Evolutionary conservation across 2,113 vertebrate genomes (phyloP).

Genomic region (Mixornis gularis): DNA sequence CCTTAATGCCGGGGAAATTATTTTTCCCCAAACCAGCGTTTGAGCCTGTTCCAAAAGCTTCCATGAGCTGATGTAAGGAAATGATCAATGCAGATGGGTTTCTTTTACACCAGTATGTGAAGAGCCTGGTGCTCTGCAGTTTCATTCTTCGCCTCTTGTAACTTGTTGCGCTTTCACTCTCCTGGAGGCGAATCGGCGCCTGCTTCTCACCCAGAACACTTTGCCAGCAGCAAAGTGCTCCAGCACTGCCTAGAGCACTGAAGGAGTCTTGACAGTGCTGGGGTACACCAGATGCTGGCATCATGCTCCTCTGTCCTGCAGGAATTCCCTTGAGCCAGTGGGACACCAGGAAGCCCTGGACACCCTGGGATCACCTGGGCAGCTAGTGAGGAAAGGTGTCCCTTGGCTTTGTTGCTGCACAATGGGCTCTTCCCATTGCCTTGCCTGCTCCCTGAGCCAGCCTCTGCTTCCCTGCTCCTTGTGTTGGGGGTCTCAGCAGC

Average conservation of each 20-base stretch:
- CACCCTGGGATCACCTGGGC: constrained; percentile 75
- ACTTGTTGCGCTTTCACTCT: not conserved
- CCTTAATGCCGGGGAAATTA: not conserved
- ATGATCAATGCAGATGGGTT: rapidly evolving
- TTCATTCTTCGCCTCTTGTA: not conserved
- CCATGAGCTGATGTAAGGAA: not conserved
- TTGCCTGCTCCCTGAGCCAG: not conserved
- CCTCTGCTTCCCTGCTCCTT: not conserved
- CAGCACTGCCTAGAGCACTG: not conserved
- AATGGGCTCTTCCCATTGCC: not conserved
- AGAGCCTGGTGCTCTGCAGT: not conserved
- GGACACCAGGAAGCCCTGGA: constrained; percentile 80
- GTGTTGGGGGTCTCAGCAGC: not conserved
- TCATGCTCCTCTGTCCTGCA: constrained; percentile 22
- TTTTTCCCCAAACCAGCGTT: not conserved
- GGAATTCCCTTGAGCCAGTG: constrained; percentile 85
- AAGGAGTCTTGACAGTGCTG: not conserved
- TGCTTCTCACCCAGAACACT: not conserved
- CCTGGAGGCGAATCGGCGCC: not conserved
- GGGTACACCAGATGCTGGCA: not conserved
- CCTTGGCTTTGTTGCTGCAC: not conserved
- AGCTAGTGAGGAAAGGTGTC: constrained; percentile 72
- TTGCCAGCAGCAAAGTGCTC: not conserved
- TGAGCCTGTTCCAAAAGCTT: not conserved
- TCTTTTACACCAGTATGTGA: not conserved